These are phyloP conservation scores for Nudaria mundana DNA, from an alignment of 2,888 invertebrate genomes.

Conservation along the genomic window DNA sequence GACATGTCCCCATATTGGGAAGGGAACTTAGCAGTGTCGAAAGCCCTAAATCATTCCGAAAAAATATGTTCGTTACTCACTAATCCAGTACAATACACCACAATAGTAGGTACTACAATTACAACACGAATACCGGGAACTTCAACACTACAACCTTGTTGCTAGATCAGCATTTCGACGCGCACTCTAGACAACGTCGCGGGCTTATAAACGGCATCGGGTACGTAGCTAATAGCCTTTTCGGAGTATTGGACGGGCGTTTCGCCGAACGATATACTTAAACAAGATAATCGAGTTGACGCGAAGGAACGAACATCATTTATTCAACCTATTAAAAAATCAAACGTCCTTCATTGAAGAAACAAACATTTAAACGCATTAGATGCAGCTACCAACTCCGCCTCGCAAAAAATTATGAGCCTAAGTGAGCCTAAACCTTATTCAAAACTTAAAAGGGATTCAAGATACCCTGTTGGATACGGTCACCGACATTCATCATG, in stretches of 20 bases:
- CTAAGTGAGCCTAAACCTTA: not conserved
- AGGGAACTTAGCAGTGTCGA: not conserved
- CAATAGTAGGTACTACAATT: not conserved
- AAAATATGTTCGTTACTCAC: not conserved
- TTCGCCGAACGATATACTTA: constrained; percentile 16
- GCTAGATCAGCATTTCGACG: not conserved
- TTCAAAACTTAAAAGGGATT: not conserved
- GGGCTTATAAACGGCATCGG: constrained; percentile 16
- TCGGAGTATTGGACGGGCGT: constrained; percentile 16
- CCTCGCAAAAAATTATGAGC: constrained; percentile 1
- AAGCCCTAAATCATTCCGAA: not conserved
- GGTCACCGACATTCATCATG: constrained; percentile 5
- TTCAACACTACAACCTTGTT: not conserved
- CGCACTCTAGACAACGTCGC: constrained; percentile 1
- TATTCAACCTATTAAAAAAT: constrained; percentile 1
- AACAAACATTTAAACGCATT: constrained; percentile 1
- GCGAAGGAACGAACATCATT: constrained; percentile 3
- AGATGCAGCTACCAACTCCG: not conserved
- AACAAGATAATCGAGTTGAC: constrained; percentile 11
- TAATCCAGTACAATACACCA: not conserved
- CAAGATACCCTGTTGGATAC: constrained; percentile 6
- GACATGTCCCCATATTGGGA: not conserved
- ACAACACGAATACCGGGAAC: not conserved
- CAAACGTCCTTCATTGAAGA: constrained; percentile 7
- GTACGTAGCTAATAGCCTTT: constrained; percentile 15